Conservation (phyloP, 2,113 vertebrate species). For the Sander lucioperca region DNA sequence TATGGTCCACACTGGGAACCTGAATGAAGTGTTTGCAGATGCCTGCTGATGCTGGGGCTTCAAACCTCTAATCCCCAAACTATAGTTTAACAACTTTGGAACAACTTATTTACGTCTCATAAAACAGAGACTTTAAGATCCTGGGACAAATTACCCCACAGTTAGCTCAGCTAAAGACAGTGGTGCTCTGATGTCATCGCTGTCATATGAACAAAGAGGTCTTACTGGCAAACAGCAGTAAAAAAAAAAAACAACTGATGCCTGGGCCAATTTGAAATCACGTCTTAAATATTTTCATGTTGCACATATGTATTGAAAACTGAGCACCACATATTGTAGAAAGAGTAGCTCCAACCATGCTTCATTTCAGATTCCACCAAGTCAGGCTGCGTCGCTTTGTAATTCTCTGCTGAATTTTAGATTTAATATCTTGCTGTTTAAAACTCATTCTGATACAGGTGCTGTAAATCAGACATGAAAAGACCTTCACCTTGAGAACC, state of each 20-base stretch:
- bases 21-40: slow-evolving; percentile 76
- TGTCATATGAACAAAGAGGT: slow-evolving; percentile 20
- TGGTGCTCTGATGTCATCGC: slow-evolving; percentile 34
- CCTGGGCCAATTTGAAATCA: not conserved
- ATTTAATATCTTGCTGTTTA: slow-evolving; percentile 44
- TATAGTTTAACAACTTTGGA: slow-evolving; percentile 62
- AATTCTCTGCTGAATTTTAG: slow-evolving; percentile 33
- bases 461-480: slow-evolving; percentile 49
- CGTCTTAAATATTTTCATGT: not conserved
- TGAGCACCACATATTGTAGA: not conserved
- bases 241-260: slow-evolving; percentile 14
- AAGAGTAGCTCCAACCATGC: not conserved
- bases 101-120: slow-evolving; percentile 52
- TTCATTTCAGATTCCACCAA: not conserved
- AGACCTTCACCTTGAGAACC: slow-evolving; percentile 44
- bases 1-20: slow-evolving; percentile 47
- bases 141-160: slow-evolving; percentile 54
- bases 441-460: not conserved
- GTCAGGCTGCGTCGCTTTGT: not conserved
- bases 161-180: slow-evolving; percentile 27
- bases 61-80: slow-evolving; percentile 59
- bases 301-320: not conserved
- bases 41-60: slow-evolving; percentile 48
- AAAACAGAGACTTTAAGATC: slow-evolving; percentile 54
- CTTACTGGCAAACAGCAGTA: slow-evolving; percentile 11